A percentile compares a stretch with the other conserved stretches of the same genome.
Evolutionary conservation across 2,113 vertebrate species (phyloP).

Genomic region (Triplophysa siluroides): DNA sequence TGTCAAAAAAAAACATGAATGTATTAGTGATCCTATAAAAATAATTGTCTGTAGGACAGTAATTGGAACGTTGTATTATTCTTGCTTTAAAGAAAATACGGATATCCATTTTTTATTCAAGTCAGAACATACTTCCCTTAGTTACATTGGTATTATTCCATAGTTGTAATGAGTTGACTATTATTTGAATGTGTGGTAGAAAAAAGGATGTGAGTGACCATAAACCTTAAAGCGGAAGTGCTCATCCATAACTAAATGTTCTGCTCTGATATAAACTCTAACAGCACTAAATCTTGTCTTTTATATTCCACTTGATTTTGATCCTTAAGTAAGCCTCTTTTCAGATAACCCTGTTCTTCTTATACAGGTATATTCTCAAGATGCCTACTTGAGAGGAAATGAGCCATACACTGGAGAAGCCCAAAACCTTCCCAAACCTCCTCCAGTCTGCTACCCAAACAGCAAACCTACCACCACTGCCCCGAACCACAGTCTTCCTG

Average conservation of each 20-base stretch:
- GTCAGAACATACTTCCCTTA: too few species aligned
- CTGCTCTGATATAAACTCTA: background rate
- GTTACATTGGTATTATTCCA: too few species aligned
- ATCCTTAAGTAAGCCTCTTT: background rate
- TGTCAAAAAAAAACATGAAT: too few species aligned
- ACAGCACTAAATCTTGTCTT: constrained; percentile 1
- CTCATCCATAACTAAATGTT: background rate
- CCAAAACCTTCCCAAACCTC: constrained; percentile 83
- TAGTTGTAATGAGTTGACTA: too few species aligned
- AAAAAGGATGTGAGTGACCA: too few species aligned
- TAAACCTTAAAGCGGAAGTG: too few species aligned
- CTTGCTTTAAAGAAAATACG: too few species aligned
- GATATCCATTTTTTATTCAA: too few species aligned
- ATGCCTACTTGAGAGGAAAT: constrained; percentile 88
- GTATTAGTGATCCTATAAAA: too few species aligned
- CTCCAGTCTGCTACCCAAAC: constrained; percentile 77
- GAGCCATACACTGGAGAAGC: constrained; percentile 82
- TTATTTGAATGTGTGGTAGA: too few species aligned
- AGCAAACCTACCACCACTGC: constrained; percentile 65
- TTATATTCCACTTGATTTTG: background rate
- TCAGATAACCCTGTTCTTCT: background rate
- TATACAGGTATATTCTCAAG: constrained; percentile 87
- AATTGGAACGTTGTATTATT: too few species aligned
- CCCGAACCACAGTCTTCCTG: constrained; percentile 54
- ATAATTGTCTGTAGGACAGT: too few species aligned